A percentile compares a stretch with the other conserved stretches of the same genome.
Conservation (phyloP, 53 echinoderm and acorn worm species). For the Stichopus horrens region DNA sequence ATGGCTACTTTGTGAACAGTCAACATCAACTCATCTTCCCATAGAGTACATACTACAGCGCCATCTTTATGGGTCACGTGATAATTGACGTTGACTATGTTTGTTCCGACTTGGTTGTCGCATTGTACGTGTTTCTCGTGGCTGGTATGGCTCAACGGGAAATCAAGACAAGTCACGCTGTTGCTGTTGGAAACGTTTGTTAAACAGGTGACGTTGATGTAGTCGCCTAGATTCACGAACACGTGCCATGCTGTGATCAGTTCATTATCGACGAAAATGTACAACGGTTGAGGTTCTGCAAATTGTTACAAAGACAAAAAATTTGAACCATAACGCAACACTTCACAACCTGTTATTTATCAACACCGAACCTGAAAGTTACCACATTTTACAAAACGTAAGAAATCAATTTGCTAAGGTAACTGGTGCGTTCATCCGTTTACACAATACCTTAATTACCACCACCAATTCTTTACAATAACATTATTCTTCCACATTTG, state of each 20-base stretch:
- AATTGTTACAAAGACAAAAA: background rate
- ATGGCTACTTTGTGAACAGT: conserved; percentile 15
- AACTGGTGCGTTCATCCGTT: too few species aligned
- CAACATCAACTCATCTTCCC: background rate
- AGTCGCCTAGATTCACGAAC: background rate
- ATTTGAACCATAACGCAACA: too few species aligned
- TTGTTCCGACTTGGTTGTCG: background rate
- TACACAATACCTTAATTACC: too few species aligned
- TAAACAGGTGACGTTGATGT: background rate
- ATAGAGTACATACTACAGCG: background rate
- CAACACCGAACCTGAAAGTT: too few species aligned
- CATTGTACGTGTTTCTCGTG: background rate
- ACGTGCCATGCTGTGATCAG: background rate
- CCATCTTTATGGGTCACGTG: conserved; percentile 37
- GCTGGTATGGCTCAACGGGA: background rate
- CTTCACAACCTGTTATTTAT: too few species aligned
- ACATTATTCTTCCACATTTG: too few species aligned
- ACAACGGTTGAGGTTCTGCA: background rate
- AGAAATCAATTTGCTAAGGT: too few species aligned
- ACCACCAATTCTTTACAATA: too few species aligned
- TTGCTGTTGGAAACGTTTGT: background rate
- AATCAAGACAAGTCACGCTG: conserved; percentile 9
- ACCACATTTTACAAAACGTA: too few species aligned
- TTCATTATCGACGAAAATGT: background rate
- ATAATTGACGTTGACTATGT: background rate